A percentile compares a stretch with the other conserved stretches of the same genome.
Evolutionary conservation across 2,888 invertebrate genomes (phyloP).

Genomic region (Standfussiana lucernea): DNA sequence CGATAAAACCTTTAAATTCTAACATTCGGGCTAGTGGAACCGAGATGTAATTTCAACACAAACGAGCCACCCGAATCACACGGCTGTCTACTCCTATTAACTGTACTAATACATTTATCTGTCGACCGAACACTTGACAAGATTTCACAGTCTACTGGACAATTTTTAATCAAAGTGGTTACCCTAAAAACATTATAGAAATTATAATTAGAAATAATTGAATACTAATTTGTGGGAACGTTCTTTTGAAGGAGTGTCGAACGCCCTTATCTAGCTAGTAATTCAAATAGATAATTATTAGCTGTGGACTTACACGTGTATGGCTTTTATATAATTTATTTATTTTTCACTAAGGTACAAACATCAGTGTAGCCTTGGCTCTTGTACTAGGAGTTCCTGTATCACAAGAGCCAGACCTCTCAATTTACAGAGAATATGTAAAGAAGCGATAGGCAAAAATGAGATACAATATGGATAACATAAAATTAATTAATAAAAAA

Average conservation of each 20-base stretch:
- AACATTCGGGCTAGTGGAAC: constrained; percentile 55
- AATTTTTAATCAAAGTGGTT: constrained; percentile 77
- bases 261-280: constrained; percentile 7
- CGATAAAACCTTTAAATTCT: neutral
- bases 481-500: no score
- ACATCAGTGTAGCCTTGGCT: no score
- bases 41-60: constrained; percentile 63
- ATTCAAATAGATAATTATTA: constrained; percentile 34
- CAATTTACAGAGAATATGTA: no score
- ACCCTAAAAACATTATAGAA: constrained; percentile 63
- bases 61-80: constrained; percentile 77
- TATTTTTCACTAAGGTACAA: no score
- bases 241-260: constrained; percentile 27
- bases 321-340: no score
- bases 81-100: constrained; percentile 81
- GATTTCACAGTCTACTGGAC: constrained; percentile 81
- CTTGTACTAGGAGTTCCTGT: no score
- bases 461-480: no score
- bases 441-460: no score
- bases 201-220: constrained; percentile 60
- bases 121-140: constrained; percentile 79
- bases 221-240: constrained; percentile 62
- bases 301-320: neutral
- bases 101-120: constrained; percentile 75
- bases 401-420: no score